Conservation (phyloP, 2,888 invertebrate species). For the Aphelenchoides bicaudatus region DNA sequence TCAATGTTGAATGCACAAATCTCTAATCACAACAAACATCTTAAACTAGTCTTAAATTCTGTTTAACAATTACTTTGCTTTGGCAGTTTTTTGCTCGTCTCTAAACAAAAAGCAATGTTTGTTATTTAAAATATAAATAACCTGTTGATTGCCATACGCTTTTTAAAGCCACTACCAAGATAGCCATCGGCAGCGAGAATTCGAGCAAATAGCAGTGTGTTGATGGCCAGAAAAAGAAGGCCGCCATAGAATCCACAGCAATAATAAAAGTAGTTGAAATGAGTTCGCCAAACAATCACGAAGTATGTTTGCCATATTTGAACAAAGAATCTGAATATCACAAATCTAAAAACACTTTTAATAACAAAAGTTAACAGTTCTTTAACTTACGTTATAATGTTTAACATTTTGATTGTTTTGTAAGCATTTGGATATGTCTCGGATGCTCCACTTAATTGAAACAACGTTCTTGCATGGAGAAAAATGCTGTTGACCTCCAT, state of each 20-base stretch:
- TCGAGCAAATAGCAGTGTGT: constrained; percentile 45
- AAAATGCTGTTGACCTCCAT: constrained; percentile 57
- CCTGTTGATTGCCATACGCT: background rate
- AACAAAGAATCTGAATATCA: constrained; percentile 47
- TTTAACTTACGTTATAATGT: constrained; percentile 41
- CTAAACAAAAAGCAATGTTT: background rate
- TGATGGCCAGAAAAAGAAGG: constrained; percentile 43
- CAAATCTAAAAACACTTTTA: constrained; percentile 36
- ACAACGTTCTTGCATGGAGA: constrained; percentile 49
- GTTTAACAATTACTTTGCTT: background rate
- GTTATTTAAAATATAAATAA: background rate
- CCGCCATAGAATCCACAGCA: constrained; percentile 34
- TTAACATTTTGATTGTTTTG: constrained; percentile 35
- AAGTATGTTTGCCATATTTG: constrained; percentile 42
- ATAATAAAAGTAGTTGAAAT: constrained; percentile 41
- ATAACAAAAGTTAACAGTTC: background rate
- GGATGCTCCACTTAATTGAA: constrained; percentile 41
- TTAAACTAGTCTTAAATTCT: too few relatives aligned
- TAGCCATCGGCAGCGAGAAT: constrained; percentile 50
- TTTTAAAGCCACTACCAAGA: constrained; percentile 27
- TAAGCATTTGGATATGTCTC: constrained; percentile 29
- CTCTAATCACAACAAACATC: too few relatives aligned
- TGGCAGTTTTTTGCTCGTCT: constrained; percentile 2
- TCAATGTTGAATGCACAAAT: too few relatives aligned
- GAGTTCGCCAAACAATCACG: constrained; percentile 27